Evolutionary conservation across 2,888 invertebrate species (phyloP).

Genomic region (Eupithecia abbreviata): DNA sequence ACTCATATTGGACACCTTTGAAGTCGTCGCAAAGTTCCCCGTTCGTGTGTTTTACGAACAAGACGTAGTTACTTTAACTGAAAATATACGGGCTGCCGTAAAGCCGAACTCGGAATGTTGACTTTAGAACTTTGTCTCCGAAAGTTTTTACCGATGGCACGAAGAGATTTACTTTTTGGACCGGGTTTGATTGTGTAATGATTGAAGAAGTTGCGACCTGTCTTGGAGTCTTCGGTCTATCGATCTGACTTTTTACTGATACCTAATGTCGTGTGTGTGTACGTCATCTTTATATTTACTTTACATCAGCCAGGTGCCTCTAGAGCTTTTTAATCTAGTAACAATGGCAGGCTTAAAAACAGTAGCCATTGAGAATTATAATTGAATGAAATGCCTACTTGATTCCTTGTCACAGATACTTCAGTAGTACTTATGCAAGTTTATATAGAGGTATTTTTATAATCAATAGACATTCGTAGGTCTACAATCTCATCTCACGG

Average conservation of each 20-base stretch:
- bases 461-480: no score
- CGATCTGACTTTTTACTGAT: background rate
- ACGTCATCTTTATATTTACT: background rate
- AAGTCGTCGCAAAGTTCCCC: background rate
- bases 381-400: background rate
- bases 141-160: constrained; percentile 18
- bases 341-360: background rate
- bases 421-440: no score
- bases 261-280: no score
- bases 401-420: background rate
- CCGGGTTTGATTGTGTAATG: constrained; percentile 14
- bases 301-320: background rate
- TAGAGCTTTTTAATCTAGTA: background rate
- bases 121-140: constrained; percentile 20
- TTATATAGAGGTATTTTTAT: no score
- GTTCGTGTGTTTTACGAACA: background rate
- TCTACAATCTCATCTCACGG: no score
- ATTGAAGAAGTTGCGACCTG: constrained; percentile 8
- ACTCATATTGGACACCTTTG: background rate
- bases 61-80: constrained; percentile 16
- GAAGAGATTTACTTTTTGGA: constrained; percentile 14
- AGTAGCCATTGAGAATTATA: background rate
- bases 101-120: constrained; percentile 18
- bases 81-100: constrained; percentile 17
- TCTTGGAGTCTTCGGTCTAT: background rate